Percentiles rank a stretch among this genome's conserved stretches.
phyloP scores from a whole-genome alignment of 2,113 vertebrate genomes.

The Lichenostomus cassidix region DNA sequence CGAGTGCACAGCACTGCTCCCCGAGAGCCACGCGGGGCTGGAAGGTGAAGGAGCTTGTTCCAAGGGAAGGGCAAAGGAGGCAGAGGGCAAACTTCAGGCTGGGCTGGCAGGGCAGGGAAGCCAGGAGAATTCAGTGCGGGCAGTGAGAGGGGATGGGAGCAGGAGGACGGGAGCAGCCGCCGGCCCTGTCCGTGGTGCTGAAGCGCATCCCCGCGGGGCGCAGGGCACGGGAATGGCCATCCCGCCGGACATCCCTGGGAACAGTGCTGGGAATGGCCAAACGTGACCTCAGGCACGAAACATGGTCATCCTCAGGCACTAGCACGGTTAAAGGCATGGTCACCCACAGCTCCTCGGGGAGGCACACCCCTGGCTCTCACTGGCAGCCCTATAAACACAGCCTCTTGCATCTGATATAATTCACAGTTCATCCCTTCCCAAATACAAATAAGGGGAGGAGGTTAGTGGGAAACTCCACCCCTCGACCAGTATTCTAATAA shows the following conservation, averaged over 20 bases:
- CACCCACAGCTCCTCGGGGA: background rate
- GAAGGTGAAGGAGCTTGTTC: background rate
- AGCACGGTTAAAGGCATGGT: accelerated
- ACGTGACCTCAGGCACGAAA: accelerated
- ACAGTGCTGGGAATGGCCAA: accelerated
- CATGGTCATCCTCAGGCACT: background rate
- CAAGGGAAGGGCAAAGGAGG: background rate
- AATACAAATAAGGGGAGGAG: background rate
- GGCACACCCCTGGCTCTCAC: background rate
- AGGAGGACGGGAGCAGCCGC: accelerated
- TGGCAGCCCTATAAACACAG: background rate
- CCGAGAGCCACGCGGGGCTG: background rate
- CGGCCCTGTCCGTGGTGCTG: slow-evolving; percentile 60
- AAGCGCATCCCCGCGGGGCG: background rate
- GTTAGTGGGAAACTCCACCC: background rate
- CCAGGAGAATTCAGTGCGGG: accelerated
- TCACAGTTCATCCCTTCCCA: background rate
- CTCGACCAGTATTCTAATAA: background rate
- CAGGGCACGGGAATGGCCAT: accelerated
- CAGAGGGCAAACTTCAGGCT: background rate
- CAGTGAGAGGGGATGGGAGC: background rate
- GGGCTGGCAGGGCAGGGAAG: too few relatives aligned
- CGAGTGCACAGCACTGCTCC: background rate
- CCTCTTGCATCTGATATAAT: accelerated
- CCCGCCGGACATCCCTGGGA: background rate